Conservation (phyloP, 1,140 invertebrate genomes). For the Pogonus chalceus region DNA sequence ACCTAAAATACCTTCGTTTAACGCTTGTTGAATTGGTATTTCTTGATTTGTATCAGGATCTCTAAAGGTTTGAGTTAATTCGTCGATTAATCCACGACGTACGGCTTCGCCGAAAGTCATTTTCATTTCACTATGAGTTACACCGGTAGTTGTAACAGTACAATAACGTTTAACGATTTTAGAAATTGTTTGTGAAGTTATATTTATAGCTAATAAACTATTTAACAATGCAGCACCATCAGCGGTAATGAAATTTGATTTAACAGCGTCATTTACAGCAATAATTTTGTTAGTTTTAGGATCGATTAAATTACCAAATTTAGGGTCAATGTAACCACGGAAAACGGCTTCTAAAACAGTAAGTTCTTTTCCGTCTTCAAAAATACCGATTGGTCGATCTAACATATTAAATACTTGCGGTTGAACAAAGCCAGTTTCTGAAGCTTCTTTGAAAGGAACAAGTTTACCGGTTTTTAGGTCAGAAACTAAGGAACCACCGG, state of each 20-base stretch:
- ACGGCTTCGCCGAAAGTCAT: conserved; percentile 68
- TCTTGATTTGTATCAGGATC: conserved; percentile 65
- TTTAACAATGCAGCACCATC: conserved; percentile 77
- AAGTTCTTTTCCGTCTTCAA: conserved; percentile 62
- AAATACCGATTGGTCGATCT: conserved; percentile 68
- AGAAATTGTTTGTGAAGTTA: conserved; percentile 75
- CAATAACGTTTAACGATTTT: conserved; percentile 70
- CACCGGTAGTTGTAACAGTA: conserved; percentile 55
- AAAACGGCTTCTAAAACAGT: conserved; percentile 78
- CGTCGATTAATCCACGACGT: conserved; percentile 68
- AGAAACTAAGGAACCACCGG: conserved; percentile 56
- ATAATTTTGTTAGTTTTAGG: conserved; percentile 62
- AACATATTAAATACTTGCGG: conserved; percentile 77
- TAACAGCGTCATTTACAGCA: conserved; percentile 76
- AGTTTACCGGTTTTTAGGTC: conserved; percentile 66
- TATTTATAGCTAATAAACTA: conserved; percentile 71
- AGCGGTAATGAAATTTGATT: conserved; percentile 69
- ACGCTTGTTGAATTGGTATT: conserved; percentile 72
- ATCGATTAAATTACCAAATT: conserved; percentile 76
- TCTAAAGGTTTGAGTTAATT: conserved; percentile 63
- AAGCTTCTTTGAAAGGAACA: conserved; percentile 59
- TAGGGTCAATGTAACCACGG: conserved; percentile 71
- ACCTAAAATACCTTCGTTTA: conserved; percentile 57
- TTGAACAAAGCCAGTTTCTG: conserved; percentile 53
- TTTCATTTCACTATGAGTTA: conserved; percentile 45